These are phyloP conservation scores for Yponomeuta plumbellus DNA, from an alignment of 2,888 invertebrate genomes.

Conservation along the genomic window DNA sequence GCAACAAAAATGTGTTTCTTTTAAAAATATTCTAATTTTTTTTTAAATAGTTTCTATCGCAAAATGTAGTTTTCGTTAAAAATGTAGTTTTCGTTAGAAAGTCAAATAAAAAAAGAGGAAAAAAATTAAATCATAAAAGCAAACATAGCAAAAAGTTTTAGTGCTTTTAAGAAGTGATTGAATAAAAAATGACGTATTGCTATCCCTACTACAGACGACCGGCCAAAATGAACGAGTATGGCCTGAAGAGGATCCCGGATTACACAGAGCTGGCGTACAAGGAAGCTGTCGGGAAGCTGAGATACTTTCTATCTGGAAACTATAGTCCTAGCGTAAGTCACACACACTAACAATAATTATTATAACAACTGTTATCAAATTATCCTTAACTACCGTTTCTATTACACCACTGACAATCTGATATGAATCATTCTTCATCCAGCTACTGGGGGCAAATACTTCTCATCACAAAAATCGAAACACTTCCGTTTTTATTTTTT, in stretches of 20 bases:
- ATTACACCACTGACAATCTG: too few species aligned
- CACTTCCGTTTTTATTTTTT: too few species aligned
- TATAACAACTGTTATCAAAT: too few species aligned
- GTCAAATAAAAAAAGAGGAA: constrained; percentile 19
- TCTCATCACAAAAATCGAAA: too few species aligned
- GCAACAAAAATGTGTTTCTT: constrained; percentile 32
- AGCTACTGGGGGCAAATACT: too few species aligned
- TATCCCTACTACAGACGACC: constrained; percentile 49
- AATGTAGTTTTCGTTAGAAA: constrained; percentile 21
- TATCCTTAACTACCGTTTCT: too few species aligned
- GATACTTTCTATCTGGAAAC: constrained; percentile 86
- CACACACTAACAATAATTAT: neutral
- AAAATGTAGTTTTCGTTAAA: constrained; percentile 20
- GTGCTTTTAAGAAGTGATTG: neutral
- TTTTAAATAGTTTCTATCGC: neutral
- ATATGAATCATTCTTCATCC: too few species aligned
- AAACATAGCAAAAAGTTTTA: too few species aligned
- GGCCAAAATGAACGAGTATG: constrained; percentile 70
- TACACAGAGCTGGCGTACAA: constrained; percentile 90
- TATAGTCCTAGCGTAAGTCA: constrained; percentile 78
- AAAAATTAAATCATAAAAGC: too few species aligned
- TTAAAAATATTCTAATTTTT: constrained; percentile 5
- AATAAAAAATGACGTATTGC: constrained; percentile 11
- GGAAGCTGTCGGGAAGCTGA: constrained; percentile 87
- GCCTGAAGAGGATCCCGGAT: constrained; percentile 80